Conservation (phyloP, 2,113 vertebrate genomes). For the Entosphenus tridentatus region DNA sequence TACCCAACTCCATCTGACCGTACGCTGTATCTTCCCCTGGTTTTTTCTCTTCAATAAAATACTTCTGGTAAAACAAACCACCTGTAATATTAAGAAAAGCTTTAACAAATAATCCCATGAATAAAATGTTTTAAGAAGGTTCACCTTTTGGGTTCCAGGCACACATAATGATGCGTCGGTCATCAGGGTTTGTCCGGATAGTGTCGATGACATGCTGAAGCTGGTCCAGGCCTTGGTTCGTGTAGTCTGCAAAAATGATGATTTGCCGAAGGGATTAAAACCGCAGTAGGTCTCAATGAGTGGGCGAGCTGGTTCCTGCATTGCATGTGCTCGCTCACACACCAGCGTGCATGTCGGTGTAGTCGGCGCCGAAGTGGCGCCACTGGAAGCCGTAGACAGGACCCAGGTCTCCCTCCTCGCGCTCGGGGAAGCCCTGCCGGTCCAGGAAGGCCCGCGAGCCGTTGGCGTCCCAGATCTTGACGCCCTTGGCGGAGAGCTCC, state of each 20-base stretch:
- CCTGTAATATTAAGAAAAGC: too few relatives aligned
- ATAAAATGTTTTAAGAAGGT: neutral
- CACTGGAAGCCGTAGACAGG: slow-evolving; percentile 95
- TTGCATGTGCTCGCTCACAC: slow-evolving; percentile 7
- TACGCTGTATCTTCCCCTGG: too few relatives aligned
- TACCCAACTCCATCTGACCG: too few relatives aligned
- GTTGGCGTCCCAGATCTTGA: slow-evolving; percentile 93
- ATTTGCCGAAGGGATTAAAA: too few relatives aligned
- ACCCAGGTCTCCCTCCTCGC: slow-evolving; percentile 79
- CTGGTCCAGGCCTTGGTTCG: slow-evolving; percentile 72
- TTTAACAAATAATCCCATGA: too few relatives aligned
- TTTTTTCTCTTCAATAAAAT: too few relatives aligned
- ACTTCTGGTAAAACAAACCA: too few relatives aligned
- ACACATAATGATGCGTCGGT: slow-evolving; percentile 82
- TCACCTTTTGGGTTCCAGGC: slow-evolving; percentile 79
- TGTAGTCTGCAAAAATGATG: slow-evolving; percentile 39
- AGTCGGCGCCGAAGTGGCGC: slow-evolving; percentile 86
- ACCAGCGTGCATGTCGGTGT: slow-evolving; percentile 71
- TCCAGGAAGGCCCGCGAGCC: slow-evolving; percentile 66
- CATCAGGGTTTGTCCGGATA: slow-evolving; percentile 68
- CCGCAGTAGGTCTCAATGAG: too few relatives aligned
- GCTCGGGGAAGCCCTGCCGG: slow-evolving; percentile 42
- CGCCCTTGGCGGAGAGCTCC: slow-evolving; percentile 66
- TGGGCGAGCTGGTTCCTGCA: too few relatives aligned
- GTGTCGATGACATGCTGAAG: slow-evolving; percentile 67